phyloP scores from a whole-genome alignment of 2,113 vertebrate genomes.

The Athene noctua region DNA sequence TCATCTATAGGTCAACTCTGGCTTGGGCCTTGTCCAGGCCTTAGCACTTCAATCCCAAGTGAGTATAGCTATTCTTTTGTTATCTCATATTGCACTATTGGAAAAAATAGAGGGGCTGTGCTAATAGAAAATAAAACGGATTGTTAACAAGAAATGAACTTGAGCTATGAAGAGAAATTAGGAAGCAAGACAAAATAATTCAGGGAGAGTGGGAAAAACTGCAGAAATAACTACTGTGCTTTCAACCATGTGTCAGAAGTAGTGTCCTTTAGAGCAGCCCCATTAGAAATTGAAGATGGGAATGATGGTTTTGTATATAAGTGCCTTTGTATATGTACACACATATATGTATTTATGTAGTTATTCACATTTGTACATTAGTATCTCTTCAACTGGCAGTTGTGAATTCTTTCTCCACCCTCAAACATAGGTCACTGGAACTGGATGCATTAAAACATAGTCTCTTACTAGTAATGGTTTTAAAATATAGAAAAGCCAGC shows the following conservation, averaged over 20 bases:
- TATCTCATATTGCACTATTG: not conserved
- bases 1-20: too few relatives aligned
- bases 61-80: not conserved
- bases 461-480: not conserved
- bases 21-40: too few relatives aligned
- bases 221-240: not conserved
- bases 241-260: not conserved
- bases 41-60: not conserved
- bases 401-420: not conserved
- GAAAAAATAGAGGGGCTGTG: not conserved
- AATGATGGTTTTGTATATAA: not conserved
- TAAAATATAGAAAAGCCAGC: not conserved
- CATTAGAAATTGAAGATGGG: not conserved
- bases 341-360: not conserved
- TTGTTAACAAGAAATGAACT: not conserved
- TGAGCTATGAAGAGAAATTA: not conserved
- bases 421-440: not conserved
- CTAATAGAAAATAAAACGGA: not conserved
- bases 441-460: not conserved
- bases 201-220: rapidly evolving
- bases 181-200: not conserved
- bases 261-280: not conserved
- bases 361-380: not conserved
- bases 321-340: not conserved
- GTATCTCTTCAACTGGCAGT: not conserved